Conservation (phyloP, 2,888 invertebrate species). For the Polydesmus complanatus region DNA sequence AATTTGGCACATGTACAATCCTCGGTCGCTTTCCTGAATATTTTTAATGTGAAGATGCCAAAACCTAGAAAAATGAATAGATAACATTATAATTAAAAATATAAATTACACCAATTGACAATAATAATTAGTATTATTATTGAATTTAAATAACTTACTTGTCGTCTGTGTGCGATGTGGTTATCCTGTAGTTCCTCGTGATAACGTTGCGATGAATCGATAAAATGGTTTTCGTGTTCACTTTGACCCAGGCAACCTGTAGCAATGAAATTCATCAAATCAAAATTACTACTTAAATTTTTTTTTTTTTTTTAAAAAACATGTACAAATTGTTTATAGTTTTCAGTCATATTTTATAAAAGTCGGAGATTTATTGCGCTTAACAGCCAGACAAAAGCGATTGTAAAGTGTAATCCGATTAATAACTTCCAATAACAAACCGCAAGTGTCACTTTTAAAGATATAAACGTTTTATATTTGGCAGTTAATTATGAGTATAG, state of each 20-base stretch:
- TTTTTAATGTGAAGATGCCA: slow-evolving; percentile 20
- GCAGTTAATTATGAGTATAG: too few relatives aligned
- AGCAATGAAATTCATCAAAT: too few relatives aligned
- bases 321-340: too few relatives aligned
- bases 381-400: too few relatives aligned
- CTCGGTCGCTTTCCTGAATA: slow-evolving; percentile 64
- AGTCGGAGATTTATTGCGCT: too few relatives aligned
- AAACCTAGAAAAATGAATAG: slow-evolving; percentile 6
- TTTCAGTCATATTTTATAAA: too few relatives aligned
- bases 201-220: slow-evolving; percentile 85
- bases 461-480: too few relatives aligned
- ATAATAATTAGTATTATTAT: background rate
- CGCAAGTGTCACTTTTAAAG: too few relatives aligned
- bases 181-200: slow-evolving; percentile 76
- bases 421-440: too few relatives aligned
- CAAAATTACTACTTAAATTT: too few relatives aligned
- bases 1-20: slow-evolving; percentile 86
- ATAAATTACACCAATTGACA: background rate
- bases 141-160: slow-evolving; percentile 9
- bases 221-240: slow-evolving; percentile 80
- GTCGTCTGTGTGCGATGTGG: slow-evolving; percentile 18
- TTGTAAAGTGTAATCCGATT: too few relatives aligned
- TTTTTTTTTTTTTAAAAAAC: too few relatives aligned
- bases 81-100: background rate
- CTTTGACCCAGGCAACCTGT: slow-evolving; percentile 84